phyloP scores from a whole-genome alignment of 2,888 invertebrate species.

The Halocaridina rubra region DNA sequence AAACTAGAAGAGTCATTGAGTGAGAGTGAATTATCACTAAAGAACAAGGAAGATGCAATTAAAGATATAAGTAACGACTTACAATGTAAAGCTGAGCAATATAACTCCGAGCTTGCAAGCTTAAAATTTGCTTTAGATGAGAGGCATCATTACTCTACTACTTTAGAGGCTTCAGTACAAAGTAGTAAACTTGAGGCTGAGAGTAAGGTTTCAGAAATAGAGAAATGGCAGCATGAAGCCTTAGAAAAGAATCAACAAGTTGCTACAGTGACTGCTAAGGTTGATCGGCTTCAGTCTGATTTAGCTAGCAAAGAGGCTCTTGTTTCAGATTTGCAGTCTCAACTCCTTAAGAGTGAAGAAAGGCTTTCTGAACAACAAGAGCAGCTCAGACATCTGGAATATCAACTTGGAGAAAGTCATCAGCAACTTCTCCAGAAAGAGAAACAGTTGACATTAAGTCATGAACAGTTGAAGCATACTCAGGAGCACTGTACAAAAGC shows the following conservation, averaged over 20 bases:
- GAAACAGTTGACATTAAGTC: conserved; percentile 66
- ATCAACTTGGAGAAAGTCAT: conserved; percentile 38
- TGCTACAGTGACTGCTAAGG: neutral
- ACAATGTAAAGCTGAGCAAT: conserved; percentile 14
- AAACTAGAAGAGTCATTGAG: conserved; percentile 27
- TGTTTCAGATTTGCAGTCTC: neutral
- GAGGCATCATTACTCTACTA: neutral
- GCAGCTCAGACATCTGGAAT: conserved; percentile 74
- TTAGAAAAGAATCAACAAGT: conserved; percentile 24
- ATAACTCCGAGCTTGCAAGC: conserved; percentile 4
- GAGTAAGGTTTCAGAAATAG: conserved; percentile 19
- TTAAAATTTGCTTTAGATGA: conserved; percentile 14
- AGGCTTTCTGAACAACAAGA: conserved; percentile 73
- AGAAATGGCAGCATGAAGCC: conserved; percentile 49
- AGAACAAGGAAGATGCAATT: conserved; percentile 37
- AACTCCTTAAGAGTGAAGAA: conserved; percentile 13
- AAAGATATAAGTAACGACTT: conserved; percentile 21
- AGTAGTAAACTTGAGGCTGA: conserved; percentile 22
- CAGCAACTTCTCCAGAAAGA: conserved; percentile 63
- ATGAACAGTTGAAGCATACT: conserved; percentile 18
- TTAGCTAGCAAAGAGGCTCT: neutral
- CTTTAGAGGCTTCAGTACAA: conserved; percentile 22
- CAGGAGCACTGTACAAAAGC: conserved; percentile 7
- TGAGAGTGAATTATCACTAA: neutral
- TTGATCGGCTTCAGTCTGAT: neutral